Percentiles rank a stretch among this genome's conserved stretches.
Evolutionary conservation across 2,797 vertebrate genomes (phyloP).

Genomic region (Ciconia nigra): DNA sequence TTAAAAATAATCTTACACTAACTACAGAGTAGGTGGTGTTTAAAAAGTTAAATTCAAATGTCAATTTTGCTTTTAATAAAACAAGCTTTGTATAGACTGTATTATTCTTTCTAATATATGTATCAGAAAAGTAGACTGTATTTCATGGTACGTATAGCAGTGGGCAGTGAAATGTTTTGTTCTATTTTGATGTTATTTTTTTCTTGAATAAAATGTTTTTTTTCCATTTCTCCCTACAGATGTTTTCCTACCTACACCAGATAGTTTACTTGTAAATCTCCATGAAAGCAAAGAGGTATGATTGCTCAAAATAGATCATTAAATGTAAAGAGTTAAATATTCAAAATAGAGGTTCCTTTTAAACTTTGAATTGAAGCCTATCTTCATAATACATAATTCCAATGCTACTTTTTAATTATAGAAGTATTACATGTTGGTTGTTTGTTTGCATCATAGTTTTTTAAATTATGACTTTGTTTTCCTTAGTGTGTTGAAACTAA

Average conservation of each 20-base stretch:
- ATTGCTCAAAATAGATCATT: neutral
- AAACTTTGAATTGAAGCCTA: neutral
- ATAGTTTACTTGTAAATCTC: constrained; percentile 94
- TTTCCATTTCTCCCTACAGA: constrained; percentile 74
- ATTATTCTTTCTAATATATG: neutral
- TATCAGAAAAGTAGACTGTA: neutral
- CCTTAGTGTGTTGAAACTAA: neutral
- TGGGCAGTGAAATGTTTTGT: neutral
- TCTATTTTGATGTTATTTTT: neutral
- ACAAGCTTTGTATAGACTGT: neutral
- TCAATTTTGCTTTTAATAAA: neutral
- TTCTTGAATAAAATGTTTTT: neutral
- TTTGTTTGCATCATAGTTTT: neutral
- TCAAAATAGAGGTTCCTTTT: neutral
- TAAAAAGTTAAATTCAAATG: neutral
- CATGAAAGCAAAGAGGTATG: constrained; percentile 95
- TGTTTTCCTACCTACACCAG: constrained; percentile 92
- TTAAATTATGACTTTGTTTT: neutral
- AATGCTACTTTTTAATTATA: neutral
- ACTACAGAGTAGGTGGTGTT: neutral
- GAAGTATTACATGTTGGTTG: neutral
- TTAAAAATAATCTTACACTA: neutral
- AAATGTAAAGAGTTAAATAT: neutral
- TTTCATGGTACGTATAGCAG: neutral
- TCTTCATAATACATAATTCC: neutral